phyloP scores from a whole-genome alignment of 2,113 vertebrate genomes.

The Morone saxatilis region DNA sequence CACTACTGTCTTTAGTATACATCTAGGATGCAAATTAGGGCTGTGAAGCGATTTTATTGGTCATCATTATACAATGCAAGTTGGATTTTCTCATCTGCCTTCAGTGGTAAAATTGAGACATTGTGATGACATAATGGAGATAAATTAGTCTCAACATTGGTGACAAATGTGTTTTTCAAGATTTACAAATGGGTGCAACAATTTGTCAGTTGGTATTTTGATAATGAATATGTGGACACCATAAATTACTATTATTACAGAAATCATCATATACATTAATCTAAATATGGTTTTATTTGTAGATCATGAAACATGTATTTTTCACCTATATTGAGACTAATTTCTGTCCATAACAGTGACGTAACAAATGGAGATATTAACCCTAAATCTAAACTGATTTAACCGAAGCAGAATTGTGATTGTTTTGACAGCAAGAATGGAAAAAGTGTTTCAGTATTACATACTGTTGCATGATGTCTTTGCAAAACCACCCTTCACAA shows the following conservation, averaged over 20 bases:
- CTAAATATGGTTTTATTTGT: neutral
- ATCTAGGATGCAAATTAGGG: too few species aligned
- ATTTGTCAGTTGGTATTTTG: too few species aligned
- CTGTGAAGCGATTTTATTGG: too few species aligned
- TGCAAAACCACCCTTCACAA: neutral
- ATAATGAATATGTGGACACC: neutral
- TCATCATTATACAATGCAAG: too few species aligned
- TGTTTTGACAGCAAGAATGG: too few species aligned
- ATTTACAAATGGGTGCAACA: neutral
- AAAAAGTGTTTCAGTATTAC: neutral
- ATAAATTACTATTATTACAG: neutral
- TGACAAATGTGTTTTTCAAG: neutral
- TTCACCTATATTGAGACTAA: neutral
- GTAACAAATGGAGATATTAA: too few species aligned
- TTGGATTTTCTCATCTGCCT: too few species aligned
- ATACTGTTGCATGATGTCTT: neutral
- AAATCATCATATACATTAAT: neutral
- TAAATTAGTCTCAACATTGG: neutral
- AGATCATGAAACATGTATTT: neutral
- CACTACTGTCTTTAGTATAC: too few species aligned
- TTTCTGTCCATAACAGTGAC: neutral
- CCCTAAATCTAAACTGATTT: too few species aligned
- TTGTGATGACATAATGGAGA: neutral
- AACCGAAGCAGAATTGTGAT: too few species aligned
- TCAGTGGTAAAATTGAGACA: too few species aligned